Base-by-base conservation (phyloP, 1,140 invertebrate species). In the Drosophila santomea region DNA sequence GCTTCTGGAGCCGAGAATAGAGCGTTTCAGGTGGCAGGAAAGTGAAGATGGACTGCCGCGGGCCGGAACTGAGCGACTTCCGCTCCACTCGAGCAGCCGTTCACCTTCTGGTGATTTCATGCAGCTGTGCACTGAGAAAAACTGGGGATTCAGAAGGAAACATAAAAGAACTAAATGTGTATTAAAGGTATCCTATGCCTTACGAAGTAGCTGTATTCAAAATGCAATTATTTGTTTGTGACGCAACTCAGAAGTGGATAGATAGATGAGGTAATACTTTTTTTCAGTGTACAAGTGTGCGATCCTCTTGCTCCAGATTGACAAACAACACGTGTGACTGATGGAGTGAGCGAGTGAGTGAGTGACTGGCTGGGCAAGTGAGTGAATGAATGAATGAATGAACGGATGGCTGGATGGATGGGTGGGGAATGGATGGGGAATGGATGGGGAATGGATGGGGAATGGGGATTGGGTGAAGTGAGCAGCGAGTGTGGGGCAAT, bases 311-410 rank as follows among this genome's bases (percentile, higher is more conserved):
- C 52, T 64, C 72, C 51, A 75, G 51, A 76, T 84, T 89, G 83
- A 88, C 83, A 88, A 89, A 88, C 83, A 88, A 88, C 83, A 89
- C 84, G 83, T 88, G 83, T 89, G 81, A 52, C 56, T 62, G 74
- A 78, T 60, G 76, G 74, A 71, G 43, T 69, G 74, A 76, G 48
- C 61, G 73, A 75, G 28, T 59, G 69, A 73, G 39, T 71, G 68
- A 68, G 35, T 69, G 67, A 68, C 63, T 71, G 63, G 64, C 63
- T 48, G 51, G 63, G 63, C 43, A 68, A 57, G 67, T 57, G 66
- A 71, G 41, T 71, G 67, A 71, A 36, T 71, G 67, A 67, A 67
- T 25, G 58, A 64, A 64, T 48, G 28, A 63, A 63, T 25, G 23
- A n/a, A 41, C 12, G 61, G 50, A 44, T 45, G 60, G 51, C 45